Base-by-base conservation (phyloP, 1,140 invertebrate species). In the Cydia strobilella region DNA sequence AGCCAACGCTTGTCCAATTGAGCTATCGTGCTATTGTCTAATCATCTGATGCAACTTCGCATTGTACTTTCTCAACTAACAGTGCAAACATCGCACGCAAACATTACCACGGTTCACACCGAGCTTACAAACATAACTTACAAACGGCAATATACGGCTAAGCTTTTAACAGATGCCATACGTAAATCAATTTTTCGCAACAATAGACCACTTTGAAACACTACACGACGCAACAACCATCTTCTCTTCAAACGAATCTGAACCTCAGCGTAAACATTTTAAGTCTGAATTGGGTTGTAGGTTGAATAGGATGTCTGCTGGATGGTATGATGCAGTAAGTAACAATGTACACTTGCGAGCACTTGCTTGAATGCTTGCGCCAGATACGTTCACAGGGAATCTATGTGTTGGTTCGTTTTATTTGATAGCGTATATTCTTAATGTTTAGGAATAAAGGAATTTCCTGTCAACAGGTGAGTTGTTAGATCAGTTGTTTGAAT, bases 121-220 rank as follows among this genome's bases (percentile, higher is more conserved):
- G 82, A 76, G 79, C 80, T 80, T 72, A 63, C 18, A 66, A 74
- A 73, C 75, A 74, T 76, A 72, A 80, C 69, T 73, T 42, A 74
- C 75, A 83, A 82, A 78, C 69, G 79, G 75, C 62, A 75, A 78
- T 81, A 81, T 73, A 79, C 69, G 69, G 71, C 76, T 78, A 77
- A 77, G 73, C 76, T 84, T 35, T 78, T 77, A 88, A 88, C 82
- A 86, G 84, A 88, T 89, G 86, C 87, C 79, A 80, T 83, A 81
- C 84, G 84, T 91, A 90, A 91, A 91, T 91, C 86, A 91, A 88
- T 91, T 91, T 90, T 89, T 89, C 87, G 86, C 89, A 90, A 90
- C 86, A 89, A 87, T 84, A 73, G 78, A 74, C 72, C 62, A 72
- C 27, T 76, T 65, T n/a, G 2, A 12, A 42, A 31, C 10, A 42